Evolutionary conservation across 2,888 invertebrate genomes (phyloP).

Genomic region (Vesta saturnalis): DNA sequence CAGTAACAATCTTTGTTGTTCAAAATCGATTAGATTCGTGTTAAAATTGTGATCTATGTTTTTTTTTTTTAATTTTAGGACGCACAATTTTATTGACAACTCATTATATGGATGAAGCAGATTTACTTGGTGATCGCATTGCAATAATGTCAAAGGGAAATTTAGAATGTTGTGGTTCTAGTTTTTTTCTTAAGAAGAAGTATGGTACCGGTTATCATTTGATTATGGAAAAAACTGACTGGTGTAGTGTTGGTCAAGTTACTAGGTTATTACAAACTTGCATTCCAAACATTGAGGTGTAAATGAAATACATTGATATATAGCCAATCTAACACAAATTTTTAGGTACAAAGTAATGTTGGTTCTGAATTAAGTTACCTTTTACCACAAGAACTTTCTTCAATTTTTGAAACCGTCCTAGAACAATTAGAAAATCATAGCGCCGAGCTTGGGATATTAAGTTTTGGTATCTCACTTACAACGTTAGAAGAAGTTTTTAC

Average conservation of each 20-base stretch:
- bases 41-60: not conserved
- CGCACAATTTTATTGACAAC: slow-evolving; percentile 86
- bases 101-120: slow-evolving; percentile 94
- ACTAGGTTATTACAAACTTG: slow-evolving; percentile 66
- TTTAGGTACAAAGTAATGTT: slow-evolving; percentile 72
- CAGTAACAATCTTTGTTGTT: not conserved
- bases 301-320: not conserved
- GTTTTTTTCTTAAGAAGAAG: slow-evolving; percentile 83
- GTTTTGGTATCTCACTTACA: slow-evolving; percentile 86
- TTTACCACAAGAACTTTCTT: slow-evolving; percentile 70
- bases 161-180: slow-evolving; percentile 82
- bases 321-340: not conserved
- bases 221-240: slow-evolving; percentile 70
- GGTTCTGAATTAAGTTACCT: slow-evolving; percentile 80
- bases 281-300: slow-evolving; percentile 24
- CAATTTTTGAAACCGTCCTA: slow-evolving; percentile 74
- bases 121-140: slow-evolving; percentile 85
- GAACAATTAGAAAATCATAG: slow-evolving; percentile 72
- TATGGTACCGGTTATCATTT: slow-evolving; percentile 90
- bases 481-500: slow-evolving; percentile 92
- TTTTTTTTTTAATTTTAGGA: slow-evolving; percentile 64
- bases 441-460: slow-evolving; percentile 70
- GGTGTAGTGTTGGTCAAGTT: slow-evolving; percentile 65
- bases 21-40: not conserved
- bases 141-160: slow-evolving; percentile 88